phyloP scores from a whole-genome alignment of 2,888 invertebrate genomes.

The Drosophila neonasuta region DNA sequence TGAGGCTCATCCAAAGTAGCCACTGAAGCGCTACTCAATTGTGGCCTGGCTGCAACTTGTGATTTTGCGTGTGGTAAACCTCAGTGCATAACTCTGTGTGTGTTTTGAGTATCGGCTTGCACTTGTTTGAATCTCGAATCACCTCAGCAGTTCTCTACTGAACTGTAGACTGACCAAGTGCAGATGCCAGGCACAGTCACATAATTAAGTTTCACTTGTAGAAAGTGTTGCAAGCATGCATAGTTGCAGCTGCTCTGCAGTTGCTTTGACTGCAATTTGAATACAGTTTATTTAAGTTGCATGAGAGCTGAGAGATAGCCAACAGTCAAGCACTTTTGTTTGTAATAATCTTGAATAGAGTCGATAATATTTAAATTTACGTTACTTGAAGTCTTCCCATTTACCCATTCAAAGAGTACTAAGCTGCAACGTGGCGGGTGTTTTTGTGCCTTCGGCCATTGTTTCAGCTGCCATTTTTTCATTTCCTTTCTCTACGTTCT shows the following conservation, averaged over 20 bases:
- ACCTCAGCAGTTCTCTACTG: conserved; percentile 1
- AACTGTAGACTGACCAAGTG: conserved; percentile 3
- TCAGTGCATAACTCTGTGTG: not conserved
- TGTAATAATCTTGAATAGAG: not conserved
- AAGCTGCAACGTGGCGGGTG: not conserved
- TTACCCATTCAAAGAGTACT: not conserved
- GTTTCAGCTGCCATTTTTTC: conserved; percentile 6
- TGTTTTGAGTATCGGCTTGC: conserved; percentile 7
- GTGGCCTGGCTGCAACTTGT: conserved; percentile 22
- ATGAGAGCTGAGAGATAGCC: not conserved
- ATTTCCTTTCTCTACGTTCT: conserved; percentile 3
- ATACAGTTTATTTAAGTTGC: not conserved
- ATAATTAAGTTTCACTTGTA: conserved; percentile 29
- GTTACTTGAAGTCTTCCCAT: not conserved
- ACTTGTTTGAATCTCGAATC: not conserved
- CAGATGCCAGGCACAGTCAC: conserved; percentile 6
- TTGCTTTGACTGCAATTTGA: conserved; percentile 6
- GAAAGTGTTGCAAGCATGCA: conserved; percentile 22
- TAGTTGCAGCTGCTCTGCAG: conserved; percentile 12
- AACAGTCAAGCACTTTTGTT: not conserved
- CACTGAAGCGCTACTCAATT: conserved; percentile 33
- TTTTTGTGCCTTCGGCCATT: conserved; percentile 16
- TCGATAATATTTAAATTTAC: not conserved
- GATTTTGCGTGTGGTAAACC: conserved; percentile 7
- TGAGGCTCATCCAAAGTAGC: conserved; percentile 17